phyloP scores from a whole-genome alignment of 2,797 vertebrate species.

The Sphaeramia orbicularis region DNA sequence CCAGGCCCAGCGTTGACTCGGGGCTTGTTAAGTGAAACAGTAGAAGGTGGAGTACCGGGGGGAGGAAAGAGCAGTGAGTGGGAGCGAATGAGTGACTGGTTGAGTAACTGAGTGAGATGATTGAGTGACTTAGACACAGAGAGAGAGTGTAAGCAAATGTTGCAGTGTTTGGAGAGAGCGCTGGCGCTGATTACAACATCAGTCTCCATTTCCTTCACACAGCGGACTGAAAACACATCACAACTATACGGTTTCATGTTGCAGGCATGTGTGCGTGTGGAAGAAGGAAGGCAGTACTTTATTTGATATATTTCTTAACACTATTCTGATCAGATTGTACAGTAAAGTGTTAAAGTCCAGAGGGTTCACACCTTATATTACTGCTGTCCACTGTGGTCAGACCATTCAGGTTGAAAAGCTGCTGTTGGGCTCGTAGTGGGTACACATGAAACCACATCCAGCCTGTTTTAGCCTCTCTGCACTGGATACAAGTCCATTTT shows the following conservation, averaged over 20 bases:
- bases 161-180: slow-evolving; percentile 2
- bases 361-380: too few relatives aligned
- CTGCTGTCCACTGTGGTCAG: too few relatives aligned
- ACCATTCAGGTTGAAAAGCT: too few relatives aligned
- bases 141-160: neutral
- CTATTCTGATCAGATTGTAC: neutral
- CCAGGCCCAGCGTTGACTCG: slow-evolving; percentile 30
- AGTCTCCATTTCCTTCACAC: slow-evolving; percentile 16
- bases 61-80: slow-evolving; percentile 33
- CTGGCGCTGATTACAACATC: slow-evolving; percentile 43
- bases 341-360: neutral
- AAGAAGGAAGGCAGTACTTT: neutral
- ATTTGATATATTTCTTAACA: neutral
- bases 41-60: slow-evolving; percentile 42
- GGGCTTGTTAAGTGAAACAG: slow-evolving; percentile 55
- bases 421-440: too few relatives aligned
- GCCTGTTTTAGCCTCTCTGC: too few relatives aligned
- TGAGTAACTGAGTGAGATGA: slow-evolving; percentile 41
- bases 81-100: slow-evolving; percentile 27
- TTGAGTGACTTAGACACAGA: neutral
- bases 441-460: too few relatives aligned
- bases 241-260: slow-evolving; percentile 16
- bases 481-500: too few relatives aligned
- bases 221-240: slow-evolving; percentile 1
- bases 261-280: neutral